Evolutionary conservation across 2,113 vertebrate species (phyloP).

Genomic region (Ochotona curzoniae): DNA sequence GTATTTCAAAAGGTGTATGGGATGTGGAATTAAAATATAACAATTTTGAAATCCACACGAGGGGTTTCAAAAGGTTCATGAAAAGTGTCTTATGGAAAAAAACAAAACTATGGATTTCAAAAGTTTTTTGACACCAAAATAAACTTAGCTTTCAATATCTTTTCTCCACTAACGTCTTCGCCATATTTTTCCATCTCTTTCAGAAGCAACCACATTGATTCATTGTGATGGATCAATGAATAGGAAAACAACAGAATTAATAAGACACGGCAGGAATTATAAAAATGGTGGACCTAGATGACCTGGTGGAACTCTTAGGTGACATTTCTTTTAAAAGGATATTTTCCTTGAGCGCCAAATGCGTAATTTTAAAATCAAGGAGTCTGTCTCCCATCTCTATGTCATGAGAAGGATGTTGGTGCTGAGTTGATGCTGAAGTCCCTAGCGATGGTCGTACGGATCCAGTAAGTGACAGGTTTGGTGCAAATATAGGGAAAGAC

Average conservation of each 20-base stretch:
- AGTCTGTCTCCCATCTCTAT: background rate
- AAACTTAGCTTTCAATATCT: too few relatives aligned
- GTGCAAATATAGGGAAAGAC: too few relatives aligned
- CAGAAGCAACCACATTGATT: background rate
- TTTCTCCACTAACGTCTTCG: too few relatives aligned
- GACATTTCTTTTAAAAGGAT: background rate
- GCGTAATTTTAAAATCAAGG: slow-evolving; percentile 17
- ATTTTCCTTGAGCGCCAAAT: background rate
- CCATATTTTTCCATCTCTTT: background rate
- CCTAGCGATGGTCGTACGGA: background rate
- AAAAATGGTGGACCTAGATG: background rate
- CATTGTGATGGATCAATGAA: background rate
- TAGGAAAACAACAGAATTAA: background rate
- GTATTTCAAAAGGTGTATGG: too few relatives aligned
- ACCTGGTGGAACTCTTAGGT: background rate
- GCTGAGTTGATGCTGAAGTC: background rate
- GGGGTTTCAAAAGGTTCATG: too few relatives aligned
- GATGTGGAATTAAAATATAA: too few relatives aligned
- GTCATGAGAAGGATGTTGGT: background rate
- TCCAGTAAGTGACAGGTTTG: background rate
- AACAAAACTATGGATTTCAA: too few relatives aligned
- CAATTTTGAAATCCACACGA: too few relatives aligned
- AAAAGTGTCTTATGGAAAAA: too few relatives aligned
- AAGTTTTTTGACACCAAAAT: too few relatives aligned
- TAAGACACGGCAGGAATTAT: background rate